Evolutionary conservation across 2,797 vertebrate genomes (phyloP), one percentile per base, ranked within the genome.

Genomic region (Oreortyx pictus): DNA sequence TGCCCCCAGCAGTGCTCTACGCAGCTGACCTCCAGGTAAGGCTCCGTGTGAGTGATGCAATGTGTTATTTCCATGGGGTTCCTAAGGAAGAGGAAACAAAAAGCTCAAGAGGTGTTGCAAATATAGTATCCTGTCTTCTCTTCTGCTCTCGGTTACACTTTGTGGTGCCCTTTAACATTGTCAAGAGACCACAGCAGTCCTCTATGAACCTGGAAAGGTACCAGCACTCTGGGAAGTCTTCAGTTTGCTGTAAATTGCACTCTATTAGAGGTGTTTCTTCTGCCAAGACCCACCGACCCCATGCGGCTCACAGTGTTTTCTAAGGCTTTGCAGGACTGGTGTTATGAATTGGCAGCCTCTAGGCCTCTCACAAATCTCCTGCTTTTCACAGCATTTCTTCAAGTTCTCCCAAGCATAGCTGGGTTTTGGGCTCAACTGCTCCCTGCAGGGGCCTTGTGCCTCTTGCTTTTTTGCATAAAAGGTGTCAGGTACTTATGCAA

Each of bases 41-140:
- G 37, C n/a, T 60, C 35, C 0, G 1, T 0, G 0, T 44, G 41
- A 66, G 27, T 5, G 39, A 66, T 29, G 35, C 46, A 19, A 1
- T 0, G 0, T 0, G 0, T 50, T n/a, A 2, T 27, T 70, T 46
- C 9, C n/a, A 0, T 56, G 46, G 35, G 14, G 35, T 18, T 88
- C 19, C 50, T 57, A 24, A 24, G 19, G 35, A 73, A 47, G 7
- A 68, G 54, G 13, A 12, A 15, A 50, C 9, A 49, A 66, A 64
- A 91, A 7, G 35, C 41, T 86, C 24, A 14, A 31, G 60, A 86
- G 47, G 49, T 76, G 46, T 62, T 56, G 50, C 25, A 43, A n/a
- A 25, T 91, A 91, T 70, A 33, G 64, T 57, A 18, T 14, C 17
- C 20, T 88, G 75, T 49, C 9, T 65, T 65, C 71, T 47, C 9